Percentiles rank a stretch among this genome's conserved stretches.
Conservation (phyloP, 2,888 invertebrate genomes). For the Bedellia somnulentella region DNA sequence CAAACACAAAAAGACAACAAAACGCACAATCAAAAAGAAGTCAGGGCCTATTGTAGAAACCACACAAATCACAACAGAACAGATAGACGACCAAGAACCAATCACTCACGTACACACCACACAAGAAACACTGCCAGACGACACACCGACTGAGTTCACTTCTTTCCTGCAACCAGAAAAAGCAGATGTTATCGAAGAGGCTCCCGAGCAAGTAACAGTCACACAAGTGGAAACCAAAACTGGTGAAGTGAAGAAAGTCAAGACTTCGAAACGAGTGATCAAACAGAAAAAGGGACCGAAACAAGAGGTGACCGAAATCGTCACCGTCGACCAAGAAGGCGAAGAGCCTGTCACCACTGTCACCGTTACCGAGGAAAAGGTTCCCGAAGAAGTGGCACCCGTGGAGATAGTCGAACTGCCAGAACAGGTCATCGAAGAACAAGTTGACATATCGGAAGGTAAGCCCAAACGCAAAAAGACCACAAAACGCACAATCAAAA, state of each 20-base stretch:
- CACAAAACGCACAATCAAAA: slow-evolving; percentile 32
- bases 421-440: slow-evolving; percentile 17
- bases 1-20: too few relatives aligned
- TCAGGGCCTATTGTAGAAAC: too few relatives aligned
- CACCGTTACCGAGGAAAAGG: slow-evolving; percentile 9
- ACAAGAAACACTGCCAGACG: slow-evolving; percentile 14
- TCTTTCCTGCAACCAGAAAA: slow-evolving; percentile 16
- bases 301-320: slow-evolving; percentile 24
- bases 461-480: slow-evolving; percentile 26
- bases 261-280: slow-evolving; percentile 15
- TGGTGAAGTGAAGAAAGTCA: slow-evolving; percentile 17
- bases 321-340: slow-evolving; percentile 18
- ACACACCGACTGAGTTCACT: slow-evolving; percentile 11
- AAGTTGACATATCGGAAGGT: slow-evolving; percentile 18
- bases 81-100: too few relatives aligned
- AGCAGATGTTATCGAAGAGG: slow-evolving; percentile 12
- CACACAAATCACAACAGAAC: too few relatives aligned
- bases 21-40: too few relatives aligned
- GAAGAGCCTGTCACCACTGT: slow-evolving; percentile 11
- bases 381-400: slow-evolving; percentile 11
- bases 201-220: slow-evolving; percentile 19
- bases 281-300: slow-evolving; percentile 18
- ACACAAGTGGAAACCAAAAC: slow-evolving; percentile 35
- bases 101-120: too few relatives aligned
- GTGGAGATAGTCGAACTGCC: slow-evolving; percentile 21